A percentile compares a stretch with the other conserved stretches of the same genome.
phyloP scores from a whole-genome alignment of 2,888 invertebrate species.

The Lordiphosa andalusiaca region DNA sequence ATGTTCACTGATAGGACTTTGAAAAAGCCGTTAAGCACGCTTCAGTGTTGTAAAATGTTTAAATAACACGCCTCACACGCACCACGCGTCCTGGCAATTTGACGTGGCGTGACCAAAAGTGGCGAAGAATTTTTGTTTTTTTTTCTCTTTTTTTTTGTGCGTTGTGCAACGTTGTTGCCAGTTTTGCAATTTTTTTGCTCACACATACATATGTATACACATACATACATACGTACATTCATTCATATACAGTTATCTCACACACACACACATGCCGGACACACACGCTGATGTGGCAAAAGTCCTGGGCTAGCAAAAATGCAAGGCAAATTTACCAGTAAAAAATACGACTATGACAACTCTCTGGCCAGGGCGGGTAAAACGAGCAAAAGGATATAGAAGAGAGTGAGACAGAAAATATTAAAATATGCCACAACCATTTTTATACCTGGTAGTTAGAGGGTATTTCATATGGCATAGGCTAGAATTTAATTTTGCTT shows the following conservation, averaged over 20 bases:
- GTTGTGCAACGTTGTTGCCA: slow-evolving; percentile 23
- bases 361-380: slow-evolving; percentile 47
- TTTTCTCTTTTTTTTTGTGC: slow-evolving; percentile 20
- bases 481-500: not conserved
- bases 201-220: not conserved
- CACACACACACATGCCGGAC: slow-evolving; percentile 11
- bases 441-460: slow-evolving; percentile 26
- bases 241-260: slow-evolving; percentile 19
- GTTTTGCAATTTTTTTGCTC: slow-evolving; percentile 26
- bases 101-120: slow-evolving; percentile 64
- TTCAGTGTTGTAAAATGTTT: slow-evolving; percentile 69
- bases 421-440: slow-evolving; percentile 54
- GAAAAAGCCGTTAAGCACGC: slow-evolving; percentile 73
- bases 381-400: slow-evolving; percentile 21
- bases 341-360: slow-evolving; percentile 56
- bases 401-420: slow-evolving; percentile 12
- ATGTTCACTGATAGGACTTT: slow-evolving; percentile 55
- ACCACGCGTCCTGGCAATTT: slow-evolving; percentile 66
- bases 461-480: slow-evolving; percentile 22
- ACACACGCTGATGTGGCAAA: slow-evolving; percentile 60
- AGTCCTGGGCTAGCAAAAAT: slow-evolving; percentile 36
- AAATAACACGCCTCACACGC: slow-evolving; percentile 67
- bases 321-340: slow-evolving; percentile 59
- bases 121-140: slow-evolving; percentile 22
- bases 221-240: slow-evolving; percentile 18